Base-by-base conservation (phyloP, 2,888 invertebrate genomes). In the Blomia tropicalis region DNA sequence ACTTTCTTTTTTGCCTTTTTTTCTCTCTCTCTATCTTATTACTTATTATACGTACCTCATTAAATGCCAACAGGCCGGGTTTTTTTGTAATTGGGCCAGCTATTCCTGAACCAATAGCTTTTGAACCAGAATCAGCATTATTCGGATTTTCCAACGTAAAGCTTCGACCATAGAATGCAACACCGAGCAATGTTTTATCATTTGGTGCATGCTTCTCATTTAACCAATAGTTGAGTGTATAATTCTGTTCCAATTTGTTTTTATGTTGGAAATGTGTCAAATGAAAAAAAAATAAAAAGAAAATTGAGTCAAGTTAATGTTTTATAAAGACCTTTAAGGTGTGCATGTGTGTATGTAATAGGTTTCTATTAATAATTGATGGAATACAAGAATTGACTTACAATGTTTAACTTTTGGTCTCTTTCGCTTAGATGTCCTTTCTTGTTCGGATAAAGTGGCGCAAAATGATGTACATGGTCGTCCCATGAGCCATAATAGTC, bases 401-500 rank as follows among this genome's bases (percentile, higher is more conserved):
- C 56, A 29, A 56, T 56, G 29, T 56, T 56, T 3, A 56, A 25
- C 29, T 56, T 56, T n/a, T 2, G 2, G 29, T 56, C 29, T n/a
- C 56, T 2, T 36, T 56, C 56, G n/a, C n/a, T 29, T 2, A 31
- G 14, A 17, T 29, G 27, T 17, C 3, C n/a, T 2, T 54, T 23
- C 4, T 14, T 32, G 25, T 11, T 19, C 19, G 61, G 22, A 43
- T 63, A 63, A 22, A 63, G 53, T 1, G 63, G 63, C 11, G 63
- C 30, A 44, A 60, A 63, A 56, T 63, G 63, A 44, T 53, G 47
- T 29, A 32, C 53, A 5, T 47, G 43, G 19, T 19, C 7, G 22
- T 63, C 60, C 63, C 63, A 63, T 7, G 63, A 59, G 17, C 63
- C 63, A 41, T 60, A 47, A 43, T 63, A 63, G 31, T 63, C 63